Base-by-base conservation (phyloP, 2,888 invertebrate species). In the Sinotaia quadrata region DNA sequence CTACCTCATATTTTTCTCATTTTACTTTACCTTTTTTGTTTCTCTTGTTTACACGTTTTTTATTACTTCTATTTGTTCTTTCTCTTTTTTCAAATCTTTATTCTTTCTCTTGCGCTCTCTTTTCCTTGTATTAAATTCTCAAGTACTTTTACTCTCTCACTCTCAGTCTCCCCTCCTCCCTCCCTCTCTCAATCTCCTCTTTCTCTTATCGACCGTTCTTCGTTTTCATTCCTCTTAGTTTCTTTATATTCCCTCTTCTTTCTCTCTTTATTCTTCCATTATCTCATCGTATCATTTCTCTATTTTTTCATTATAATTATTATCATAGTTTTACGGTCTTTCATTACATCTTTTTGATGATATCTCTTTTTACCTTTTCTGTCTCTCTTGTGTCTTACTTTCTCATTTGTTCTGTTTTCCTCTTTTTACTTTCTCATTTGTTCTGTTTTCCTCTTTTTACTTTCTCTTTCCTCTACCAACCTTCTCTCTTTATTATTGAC, bases 101-200 rank as follows among this genome's bases (percentile, higher is more conserved):
- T 24, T 27, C 27, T 21, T 15, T 52, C 52, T 21, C 24, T 52
- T 15, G 15, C 52, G 4, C 33, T 52, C 24, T 24, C 24, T n/a
- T n/a, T n/a, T 54, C 18, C 27, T n/a, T 54, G 8, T 54, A 7
- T 31, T 8, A 33, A 15, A 33, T 10, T 54, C 54, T 31, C 54
- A n/a, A n/a, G 31, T 34, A 33, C 31, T 54, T n/a, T 54, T n/a
- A 10, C 31, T 31, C 47, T 61, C 36, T 68, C 56, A 61, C 34
- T 61, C 54, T 61, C 56, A 56, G 44, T 56, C 60, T 60, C 60
- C 52, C 37, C 60, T 60, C 60, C 60, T 59, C 58, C 36, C 59
- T 59, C 56, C 37, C n/a, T 37, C 59, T 60, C 31, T 41, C 24
- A 56, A 44, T 61, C 27, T 68, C 21, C 3, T 34, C n/a, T 15